Evolutionary conservation across 2,113 vertebrate species (phyloP).

Genomic region (Micromys minutus): DNA sequence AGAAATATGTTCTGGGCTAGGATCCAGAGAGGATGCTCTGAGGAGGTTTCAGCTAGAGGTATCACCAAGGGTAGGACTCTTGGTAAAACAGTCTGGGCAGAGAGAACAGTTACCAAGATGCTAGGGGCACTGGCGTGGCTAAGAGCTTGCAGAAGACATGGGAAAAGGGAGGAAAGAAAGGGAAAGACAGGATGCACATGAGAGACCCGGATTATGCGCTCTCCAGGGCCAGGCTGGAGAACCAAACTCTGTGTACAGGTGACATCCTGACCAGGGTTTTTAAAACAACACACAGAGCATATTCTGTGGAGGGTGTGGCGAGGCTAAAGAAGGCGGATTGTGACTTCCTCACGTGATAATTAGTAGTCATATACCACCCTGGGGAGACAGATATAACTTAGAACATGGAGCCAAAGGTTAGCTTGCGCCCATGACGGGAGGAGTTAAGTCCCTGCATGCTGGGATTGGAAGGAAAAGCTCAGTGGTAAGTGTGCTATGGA

Average conservation of each 20-base stretch:
- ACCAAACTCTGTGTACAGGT: not conserved
- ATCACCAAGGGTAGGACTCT: too few species aligned
- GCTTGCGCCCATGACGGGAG: not conserved
- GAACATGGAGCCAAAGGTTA: not conserved
- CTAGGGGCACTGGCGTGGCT: accelerated
- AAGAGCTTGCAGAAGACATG: not conserved
- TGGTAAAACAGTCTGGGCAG: not conserved
- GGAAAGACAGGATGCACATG: not conserved
- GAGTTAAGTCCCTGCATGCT: accelerated
- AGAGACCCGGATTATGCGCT: not conserved
- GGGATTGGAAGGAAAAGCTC: accelerated
- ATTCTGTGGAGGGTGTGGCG: not conserved
- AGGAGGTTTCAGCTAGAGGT: not conserved
- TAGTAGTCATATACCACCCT: accelerated
- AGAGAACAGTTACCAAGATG: not conserved
- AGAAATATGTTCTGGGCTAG: not conserved
- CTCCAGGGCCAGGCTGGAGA: not conserved
- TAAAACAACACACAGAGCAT: not conserved
- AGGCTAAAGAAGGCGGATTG: not conserved
- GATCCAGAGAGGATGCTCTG: too few species aligned
- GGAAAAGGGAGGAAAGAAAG: too few species aligned
- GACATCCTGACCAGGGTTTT: not conserved
- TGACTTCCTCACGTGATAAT: not conserved
- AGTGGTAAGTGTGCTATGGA: too few species aligned
- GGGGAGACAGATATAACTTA: not conserved